These are phyloP conservation scores for Bufotes viridis DNA, from an alignment of 2,797 vertebrate species.

Conservation along the genomic window DNA sequence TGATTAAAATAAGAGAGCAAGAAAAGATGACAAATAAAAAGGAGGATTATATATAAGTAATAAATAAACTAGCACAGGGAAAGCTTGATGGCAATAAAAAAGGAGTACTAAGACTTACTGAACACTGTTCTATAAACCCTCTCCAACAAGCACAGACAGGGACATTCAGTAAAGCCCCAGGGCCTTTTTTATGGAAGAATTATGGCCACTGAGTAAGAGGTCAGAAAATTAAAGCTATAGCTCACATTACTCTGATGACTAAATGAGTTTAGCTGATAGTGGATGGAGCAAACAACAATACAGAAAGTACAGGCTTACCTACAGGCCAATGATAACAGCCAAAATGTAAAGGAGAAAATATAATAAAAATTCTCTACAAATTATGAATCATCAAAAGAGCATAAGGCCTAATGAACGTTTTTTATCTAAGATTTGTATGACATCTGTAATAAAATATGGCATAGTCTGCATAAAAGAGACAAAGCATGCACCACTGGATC, in stretches of 20 bases:
- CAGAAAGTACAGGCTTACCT: not conserved
- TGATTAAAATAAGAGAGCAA: conserved; percentile 42
- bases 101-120: conserved; percentile 11
- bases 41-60: conserved; percentile 50
- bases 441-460: too few species aligned
- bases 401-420: not conserved
- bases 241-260: conserved; percentile 28
- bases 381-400: not conserved
- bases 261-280: not conserved
- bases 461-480: too few species aligned
- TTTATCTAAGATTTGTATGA: too few species aligned
- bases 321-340: not conserved
- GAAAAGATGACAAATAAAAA: conserved; percentile 51
- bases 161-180: conserved; percentile 32
- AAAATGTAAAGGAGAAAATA: not conserved
- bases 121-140: conserved; percentile 48
- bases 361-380: not conserved
- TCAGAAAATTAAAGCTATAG: conserved; percentile 55
- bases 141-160: conserved; percentile 23
- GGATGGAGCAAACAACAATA: not conserved
- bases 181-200: conserved; percentile 37
- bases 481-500: too few species aligned
- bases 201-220: conserved; percentile 39
- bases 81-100: conserved; percentile 41
- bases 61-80: conserved; percentile 43